Evolutionary conservation across 2,797 vertebrate genomes (phyloP), one percentile per base, ranked within the genome.

Genomic region (Tamandua tetradactyla): DNA sequence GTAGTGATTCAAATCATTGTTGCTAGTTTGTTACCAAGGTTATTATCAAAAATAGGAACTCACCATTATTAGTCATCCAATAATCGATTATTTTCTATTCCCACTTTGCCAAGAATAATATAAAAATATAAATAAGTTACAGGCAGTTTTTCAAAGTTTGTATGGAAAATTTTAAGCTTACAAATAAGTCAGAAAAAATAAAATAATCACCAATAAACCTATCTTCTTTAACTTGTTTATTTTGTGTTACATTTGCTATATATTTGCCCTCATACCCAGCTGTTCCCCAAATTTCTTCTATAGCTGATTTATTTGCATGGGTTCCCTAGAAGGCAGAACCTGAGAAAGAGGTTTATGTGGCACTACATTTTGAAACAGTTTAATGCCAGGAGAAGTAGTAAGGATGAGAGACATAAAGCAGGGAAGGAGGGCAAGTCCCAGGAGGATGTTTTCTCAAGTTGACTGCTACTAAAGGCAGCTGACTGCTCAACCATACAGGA

Each of bases 31-130:
- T 92, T 76, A 75, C 57, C 13, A 88, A 66, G 23, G 17, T 57
- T 83, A 47, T 7, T 74, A 9, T 83, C 57, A 87, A 93, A 94
- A 93, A 40, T 74, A 84, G 25, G 69, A 94, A 74, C 3, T 74
- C 59, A 74, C n/a, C 1, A 62, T 66, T 79, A 42, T 57, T 94
- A 86, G 11, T 61, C 37, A 93, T 0, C 27, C 13, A 88, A 44
- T 84, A 88, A 61, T 68, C 89, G 78, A 88, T 87, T 88, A 91
- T 90, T 80, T 5, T 86, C 8, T 44, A 37, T 35, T 30, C 3
- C 7, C 3, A 83, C 1, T 4, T 1, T 1, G 57, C 4, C 5
- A 78, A 42, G 68, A 90, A 66, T 76, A 89, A 15, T 2, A 0
- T 87, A 86, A 85, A 93, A 57, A 75, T 35, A 57, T 79, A 74